Conservation (phyloP, 2,888 invertebrate genomes). For the Apantesis nais region DNA sequence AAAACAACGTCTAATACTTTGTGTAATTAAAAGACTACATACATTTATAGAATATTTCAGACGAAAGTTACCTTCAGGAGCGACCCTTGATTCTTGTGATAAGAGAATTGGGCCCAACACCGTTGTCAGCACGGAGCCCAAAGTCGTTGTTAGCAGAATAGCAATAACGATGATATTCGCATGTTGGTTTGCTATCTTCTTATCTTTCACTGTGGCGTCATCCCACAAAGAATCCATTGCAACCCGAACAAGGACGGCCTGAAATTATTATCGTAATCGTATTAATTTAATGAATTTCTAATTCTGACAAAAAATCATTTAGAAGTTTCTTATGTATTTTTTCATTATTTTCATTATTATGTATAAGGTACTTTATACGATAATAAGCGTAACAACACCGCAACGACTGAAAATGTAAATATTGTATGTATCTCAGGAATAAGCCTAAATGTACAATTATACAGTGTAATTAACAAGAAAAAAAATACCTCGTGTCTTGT, state of each 20-base stretch:
- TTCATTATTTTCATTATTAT: not conserved
- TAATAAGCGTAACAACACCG: no score
- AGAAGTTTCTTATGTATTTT: not conserved
- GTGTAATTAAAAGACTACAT: conserved; percentile 22
- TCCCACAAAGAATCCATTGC: conserved; percentile 76
- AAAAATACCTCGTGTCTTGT: no score
- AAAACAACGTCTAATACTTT: conserved; percentile 14
- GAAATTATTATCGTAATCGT: no score
- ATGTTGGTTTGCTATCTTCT: conserved; percentile 70
- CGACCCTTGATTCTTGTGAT: conserved; percentile 69
- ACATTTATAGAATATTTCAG: conserved; percentile 24
- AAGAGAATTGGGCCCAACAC: conserved; percentile 75
- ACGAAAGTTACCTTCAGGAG: conserved; percentile 68
- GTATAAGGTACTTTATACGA: not conserved
- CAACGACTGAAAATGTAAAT: no score
- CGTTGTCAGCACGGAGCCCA: conserved; percentile 74
- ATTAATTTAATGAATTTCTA: conserved; percentile 33
- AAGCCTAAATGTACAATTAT: no score
- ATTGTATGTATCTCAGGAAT: no score
- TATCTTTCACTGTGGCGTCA: conserved; percentile 66
- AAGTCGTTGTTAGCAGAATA: conserved; percentile 72
- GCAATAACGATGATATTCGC: conserved; percentile 81
- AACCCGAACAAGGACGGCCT: conserved; percentile 79
- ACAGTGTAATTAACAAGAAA: no score
- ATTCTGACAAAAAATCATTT: conserved; percentile 30